Evolutionary conservation across 1,140 invertebrate species (phyloP).

Genomic region (Heliconius melpomene): DNA sequence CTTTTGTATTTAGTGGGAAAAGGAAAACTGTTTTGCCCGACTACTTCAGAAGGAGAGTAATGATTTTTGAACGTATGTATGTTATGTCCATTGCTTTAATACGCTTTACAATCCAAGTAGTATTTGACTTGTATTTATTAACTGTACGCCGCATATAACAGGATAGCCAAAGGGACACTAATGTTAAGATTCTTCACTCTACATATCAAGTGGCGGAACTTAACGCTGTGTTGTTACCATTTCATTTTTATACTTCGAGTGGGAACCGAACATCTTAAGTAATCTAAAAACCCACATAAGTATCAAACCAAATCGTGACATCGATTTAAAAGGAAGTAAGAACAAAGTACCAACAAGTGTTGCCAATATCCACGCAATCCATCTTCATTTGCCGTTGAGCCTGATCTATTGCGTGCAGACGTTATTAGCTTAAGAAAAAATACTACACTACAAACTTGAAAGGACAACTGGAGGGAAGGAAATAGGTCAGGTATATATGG

Average conservation of each 20-base stretch:
- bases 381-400: conserved; percentile 31
- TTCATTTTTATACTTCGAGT: too few relatives aligned
- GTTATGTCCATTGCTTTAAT: too few relatives aligned
- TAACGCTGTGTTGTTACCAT: too few relatives aligned
- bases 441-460: conserved; percentile 7
- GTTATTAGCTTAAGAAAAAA: conserved; percentile 27
- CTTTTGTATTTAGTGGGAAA: background rate
- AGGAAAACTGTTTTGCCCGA: background rate
- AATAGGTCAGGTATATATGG: background rate
- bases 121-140: too few relatives aligned
- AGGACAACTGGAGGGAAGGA: background rate
- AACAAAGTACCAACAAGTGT: conserved; percentile 22
- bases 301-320: background rate
- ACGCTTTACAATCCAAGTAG: too few relatives aligned
- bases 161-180: too few relatives aligned
- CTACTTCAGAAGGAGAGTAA: too few relatives aligned
- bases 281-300: background rate
- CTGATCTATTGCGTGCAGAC: conserved; percentile 28
- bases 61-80: too few relatives aligned
- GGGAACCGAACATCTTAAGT: too few relatives aligned
- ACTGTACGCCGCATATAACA: too few relatives aligned
- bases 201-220: too few relatives aligned
- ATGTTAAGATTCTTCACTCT: too few relatives aligned
- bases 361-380: conserved; percentile 25
- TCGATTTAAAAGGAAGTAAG: background rate